Evolutionary conservation across 2,113 vertebrate species (phyloP).

Genomic region (Notothenia coriiceps): DNA sequence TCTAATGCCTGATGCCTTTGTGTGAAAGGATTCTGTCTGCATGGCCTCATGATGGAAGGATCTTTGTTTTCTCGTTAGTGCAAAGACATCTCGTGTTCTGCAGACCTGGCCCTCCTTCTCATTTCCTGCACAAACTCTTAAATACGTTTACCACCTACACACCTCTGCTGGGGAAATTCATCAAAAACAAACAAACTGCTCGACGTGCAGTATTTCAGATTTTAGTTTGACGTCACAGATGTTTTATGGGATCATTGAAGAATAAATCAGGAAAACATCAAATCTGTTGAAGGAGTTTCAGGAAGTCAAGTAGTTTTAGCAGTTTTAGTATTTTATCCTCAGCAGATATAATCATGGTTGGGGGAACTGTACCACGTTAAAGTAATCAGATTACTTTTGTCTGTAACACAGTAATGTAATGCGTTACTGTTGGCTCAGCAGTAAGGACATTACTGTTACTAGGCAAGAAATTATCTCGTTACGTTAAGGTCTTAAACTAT

Average conservation of each 20-base stretch:
- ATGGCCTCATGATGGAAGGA: constrained; percentile 52
- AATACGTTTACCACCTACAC: constrained; percentile 1
- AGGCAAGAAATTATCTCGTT: too few relatives aligned
- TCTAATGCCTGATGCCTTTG: constrained; percentile 37
- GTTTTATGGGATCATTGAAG: neutral
- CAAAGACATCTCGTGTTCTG: constrained; percentile 13
- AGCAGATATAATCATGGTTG: too few relatives aligned
- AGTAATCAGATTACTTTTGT: too few relatives aligned
- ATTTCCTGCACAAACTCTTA: constrained; percentile 24
- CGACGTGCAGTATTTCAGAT: neutral
- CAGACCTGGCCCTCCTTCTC: constrained; percentile 24
- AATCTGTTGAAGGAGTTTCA: neutral
- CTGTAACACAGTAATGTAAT: too few relatives aligned
- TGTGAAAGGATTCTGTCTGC: constrained; percentile 7
- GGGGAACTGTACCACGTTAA: too few relatives aligned
- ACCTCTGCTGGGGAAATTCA: neutral
- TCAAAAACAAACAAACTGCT: constrained; percentile 2
- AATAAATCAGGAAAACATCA: neutral
- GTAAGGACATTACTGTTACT: too few relatives aligned
- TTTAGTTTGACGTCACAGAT: neutral
- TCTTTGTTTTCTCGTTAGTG: constrained; percentile 32
- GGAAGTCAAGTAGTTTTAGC: neutral
- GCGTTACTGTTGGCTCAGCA: too few relatives aligned
- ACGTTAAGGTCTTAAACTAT: too few relatives aligned
- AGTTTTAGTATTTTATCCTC: neutral